Percentiles rank a stretch among this genome's conserved stretches.
phyloP scores from a whole-genome alignment of 2,888 invertebrate species.

The Drosophila demipolita region DNA sequence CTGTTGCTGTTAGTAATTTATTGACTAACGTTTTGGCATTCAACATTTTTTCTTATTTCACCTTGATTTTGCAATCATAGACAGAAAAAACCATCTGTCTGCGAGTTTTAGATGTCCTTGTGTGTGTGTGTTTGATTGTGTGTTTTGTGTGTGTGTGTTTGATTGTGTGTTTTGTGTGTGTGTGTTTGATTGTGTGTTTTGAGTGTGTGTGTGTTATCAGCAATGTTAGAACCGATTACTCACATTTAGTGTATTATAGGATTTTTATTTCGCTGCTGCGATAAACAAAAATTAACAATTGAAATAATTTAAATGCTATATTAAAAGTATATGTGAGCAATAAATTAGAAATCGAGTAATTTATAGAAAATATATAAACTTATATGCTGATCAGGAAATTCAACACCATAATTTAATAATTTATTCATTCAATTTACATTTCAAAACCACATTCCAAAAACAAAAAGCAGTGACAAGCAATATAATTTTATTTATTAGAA shows the following conservation, averaged over 20 bases:
- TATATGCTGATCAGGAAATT: constrained; percentile 6
- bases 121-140: not conserved
- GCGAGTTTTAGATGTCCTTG: not conserved
- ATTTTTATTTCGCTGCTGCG: not conserved
- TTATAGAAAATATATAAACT: not conserved
- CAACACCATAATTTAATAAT: not conserved
- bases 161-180: not conserved
- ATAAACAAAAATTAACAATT: constrained; percentile 2
- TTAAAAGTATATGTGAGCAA: not conserved
- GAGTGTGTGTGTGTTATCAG: constrained; percentile 6
- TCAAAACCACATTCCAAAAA: not conserved
- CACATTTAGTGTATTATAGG: constrained; percentile 34
- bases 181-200: not conserved
- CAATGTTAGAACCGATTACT: constrained; percentile 16
- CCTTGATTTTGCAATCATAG: constrained; percentile 4
- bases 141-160: not conserved
- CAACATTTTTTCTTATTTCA: not conserved
- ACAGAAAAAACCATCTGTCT: constrained; percentile 14
- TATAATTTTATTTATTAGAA: not conserved
- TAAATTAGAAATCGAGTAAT: not conserved
- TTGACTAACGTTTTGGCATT: constrained; percentile 36
- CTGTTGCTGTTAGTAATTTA: constrained; percentile 13
- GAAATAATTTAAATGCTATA: constrained; percentile 5
- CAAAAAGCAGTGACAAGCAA: not conserved
- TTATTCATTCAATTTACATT: not conserved